phyloP scores from a whole-genome alignment of 1,140 invertebrate species.

The Drosophila ercepeae region DNA sequence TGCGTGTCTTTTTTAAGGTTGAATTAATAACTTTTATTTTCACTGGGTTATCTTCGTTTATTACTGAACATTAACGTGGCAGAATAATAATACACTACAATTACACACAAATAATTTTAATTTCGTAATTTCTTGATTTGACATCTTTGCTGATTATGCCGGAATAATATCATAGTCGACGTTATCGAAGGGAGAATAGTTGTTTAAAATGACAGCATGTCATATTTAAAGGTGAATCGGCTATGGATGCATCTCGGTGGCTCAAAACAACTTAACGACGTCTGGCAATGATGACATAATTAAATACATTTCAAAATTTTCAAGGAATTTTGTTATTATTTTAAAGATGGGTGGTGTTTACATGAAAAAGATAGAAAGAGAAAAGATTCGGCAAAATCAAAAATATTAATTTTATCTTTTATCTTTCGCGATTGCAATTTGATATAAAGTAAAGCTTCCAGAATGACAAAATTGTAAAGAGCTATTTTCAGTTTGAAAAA shows the following conservation, averaged over 20 bases:
- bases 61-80: slow-evolving; percentile 28
- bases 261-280: slow-evolving; percentile 71
- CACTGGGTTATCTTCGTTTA: slow-evolving; percentile 31
- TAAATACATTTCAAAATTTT: slow-evolving; percentile 8
- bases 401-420: slow-evolving; percentile 45
- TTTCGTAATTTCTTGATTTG: slow-evolving; percentile 21
- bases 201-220: slow-evolving; percentile 63
- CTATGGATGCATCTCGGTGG: slow-evolving; percentile 46
- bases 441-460: not conserved
- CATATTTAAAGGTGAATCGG: slow-evolving; percentile 59
- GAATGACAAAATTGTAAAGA: not conserved
- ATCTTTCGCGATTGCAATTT: not conserved
- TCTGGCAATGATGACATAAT: slow-evolving; percentile 32
- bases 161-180: slow-evolving; percentile 41
- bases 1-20: slow-evolving; percentile 22
- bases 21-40: slow-evolving; percentile 35
- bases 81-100: slow-evolving; percentile 41
- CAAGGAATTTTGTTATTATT: slow-evolving; percentile 13
- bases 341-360: slow-evolving; percentile 15
- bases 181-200: slow-evolving; percentile 21
- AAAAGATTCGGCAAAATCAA: slow-evolving; percentile 52
- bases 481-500: not conserved
- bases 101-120: slow-evolving; percentile 42
- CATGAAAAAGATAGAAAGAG: slow-evolving; percentile 48
- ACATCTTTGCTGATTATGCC: slow-evolving; percentile 34